Evolutionary conservation across 2,888 invertebrate species (phyloP).

Genomic region (Loripinus fragilis): DNA sequence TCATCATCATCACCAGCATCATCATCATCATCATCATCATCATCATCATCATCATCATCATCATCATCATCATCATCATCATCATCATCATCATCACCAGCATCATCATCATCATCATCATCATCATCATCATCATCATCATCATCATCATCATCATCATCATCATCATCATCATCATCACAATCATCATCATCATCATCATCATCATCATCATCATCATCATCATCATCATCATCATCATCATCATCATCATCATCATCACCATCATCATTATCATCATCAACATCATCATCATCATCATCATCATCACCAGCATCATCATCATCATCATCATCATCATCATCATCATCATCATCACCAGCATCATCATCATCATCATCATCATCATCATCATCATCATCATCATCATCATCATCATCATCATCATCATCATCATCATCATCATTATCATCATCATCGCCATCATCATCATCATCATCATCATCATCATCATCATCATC

Average conservation of each 20-base stretch:
- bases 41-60: conserved; percentile 28
- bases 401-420: not conserved
- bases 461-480: not conserved
- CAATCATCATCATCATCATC: too few relatives aligned
- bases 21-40: too few relatives aligned
- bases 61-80: conserved; percentile 43
- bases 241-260: conserved; percentile 46
- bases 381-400: not conserved
- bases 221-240: conserved; percentile 45
- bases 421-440: not conserved
- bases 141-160: too few relatives aligned
- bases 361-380: not conserved
- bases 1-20: too few relatives aligned
- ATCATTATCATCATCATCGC: conserved; percentile 1
- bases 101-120: too few relatives aligned
- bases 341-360: too few relatives aligned
- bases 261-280: conserved; percentile 43
- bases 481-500: not conserved
- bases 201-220: conserved; percentile 39
- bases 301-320: too few relatives aligned
- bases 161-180: too few relatives aligned
- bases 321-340: too few relatives aligned
- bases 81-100: too few relatives aligned
- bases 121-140: conserved; percentile 14
- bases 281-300: too few relatives aligned